Base-by-base conservation (phyloP, 1,140 invertebrate species). In the Portunus trituberculatus region DNA sequence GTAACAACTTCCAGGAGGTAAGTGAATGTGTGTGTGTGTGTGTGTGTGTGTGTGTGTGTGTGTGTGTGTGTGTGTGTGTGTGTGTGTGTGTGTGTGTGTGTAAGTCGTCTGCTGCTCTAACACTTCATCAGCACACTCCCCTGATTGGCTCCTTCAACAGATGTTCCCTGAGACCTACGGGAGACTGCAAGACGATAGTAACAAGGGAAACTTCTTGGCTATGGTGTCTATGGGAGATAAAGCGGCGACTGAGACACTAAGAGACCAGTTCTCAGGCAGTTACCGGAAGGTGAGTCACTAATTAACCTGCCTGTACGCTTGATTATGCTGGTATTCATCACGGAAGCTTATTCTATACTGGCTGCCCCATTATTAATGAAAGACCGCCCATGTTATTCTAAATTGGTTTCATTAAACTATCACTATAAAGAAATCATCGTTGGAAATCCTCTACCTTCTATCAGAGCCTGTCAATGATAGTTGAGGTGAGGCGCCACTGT, bases 81-180 rank as follows among this genome's bases (percentile, higher is more conserved):
- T 28, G 4, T 32, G 31, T 90, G 39, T 29, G 45, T 52, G 2
- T 29, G 31, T 92, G n/a, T 92, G 32, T 59, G 2, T 1, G 3
- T 59, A 59, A 59, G 16, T 10, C 52, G 3, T 0, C 52, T 20
- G 10, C 52, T 12, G 52, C 52, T 59, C 12, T 25, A 76, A 1
- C 67, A 12, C 20, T 76, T n/a, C 48, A 29, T 0, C 46, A 20
- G 0, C 45, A 39, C 87, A 2, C 52, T 20, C 52, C 8, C 52
- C 52, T 29, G 46, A 14, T 86, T 8, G 2, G 0, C 28, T 14
- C 29, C 32, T 8, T 25, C 52, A 67, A 39, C 94, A 95, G 94
- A 32, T 95, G 84, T 95, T 92, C 91, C 94, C 94, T 8, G 91
- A 95, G 0, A 92, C 84, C 0, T 93, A 87, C 52, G 7, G 76